Conservation (phyloP, 2,797 vertebrate species). For the Thripadectes ignobilis region DNA sequence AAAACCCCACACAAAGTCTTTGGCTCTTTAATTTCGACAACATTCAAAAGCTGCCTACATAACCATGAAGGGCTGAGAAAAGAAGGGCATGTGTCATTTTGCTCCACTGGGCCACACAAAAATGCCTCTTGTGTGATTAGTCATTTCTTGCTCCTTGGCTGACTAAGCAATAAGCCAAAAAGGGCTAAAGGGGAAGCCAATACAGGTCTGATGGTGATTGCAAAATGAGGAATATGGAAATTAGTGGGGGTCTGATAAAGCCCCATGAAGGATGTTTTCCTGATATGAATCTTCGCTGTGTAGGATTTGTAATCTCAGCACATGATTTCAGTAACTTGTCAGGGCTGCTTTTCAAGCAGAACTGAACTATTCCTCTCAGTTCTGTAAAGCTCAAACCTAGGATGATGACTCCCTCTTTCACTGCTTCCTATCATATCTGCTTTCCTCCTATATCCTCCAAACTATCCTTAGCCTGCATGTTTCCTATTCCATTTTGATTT, state of each 20-base stretch:
- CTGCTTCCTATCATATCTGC: background rate
- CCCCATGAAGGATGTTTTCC: background rate
- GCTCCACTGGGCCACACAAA: background rate
- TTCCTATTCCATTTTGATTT: background rate
- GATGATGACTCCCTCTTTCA: background rate
- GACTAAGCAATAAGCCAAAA: background rate
- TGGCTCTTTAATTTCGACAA: background rate
- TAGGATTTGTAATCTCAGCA: background rate
- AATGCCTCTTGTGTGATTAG: background rate
- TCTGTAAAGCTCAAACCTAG: background rate
- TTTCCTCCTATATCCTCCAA: background rate
- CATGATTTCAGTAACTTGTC: background rate
- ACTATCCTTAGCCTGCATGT: background rate
- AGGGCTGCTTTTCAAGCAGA: background rate
- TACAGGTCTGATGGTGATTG: background rate
- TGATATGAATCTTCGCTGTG: background rate
- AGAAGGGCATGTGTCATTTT: background rate
- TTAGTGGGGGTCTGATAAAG: background rate
- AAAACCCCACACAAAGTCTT: background rate
- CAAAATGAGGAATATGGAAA: background rate
- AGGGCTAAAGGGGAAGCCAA: background rate
- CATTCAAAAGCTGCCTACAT: background rate
- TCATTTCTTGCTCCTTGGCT: background rate
- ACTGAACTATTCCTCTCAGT: background rate
- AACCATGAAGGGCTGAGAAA: background rate